Base-by-base conservation (phyloP, 2,113 vertebrate genomes). In the Elachura formosa region DNA sequence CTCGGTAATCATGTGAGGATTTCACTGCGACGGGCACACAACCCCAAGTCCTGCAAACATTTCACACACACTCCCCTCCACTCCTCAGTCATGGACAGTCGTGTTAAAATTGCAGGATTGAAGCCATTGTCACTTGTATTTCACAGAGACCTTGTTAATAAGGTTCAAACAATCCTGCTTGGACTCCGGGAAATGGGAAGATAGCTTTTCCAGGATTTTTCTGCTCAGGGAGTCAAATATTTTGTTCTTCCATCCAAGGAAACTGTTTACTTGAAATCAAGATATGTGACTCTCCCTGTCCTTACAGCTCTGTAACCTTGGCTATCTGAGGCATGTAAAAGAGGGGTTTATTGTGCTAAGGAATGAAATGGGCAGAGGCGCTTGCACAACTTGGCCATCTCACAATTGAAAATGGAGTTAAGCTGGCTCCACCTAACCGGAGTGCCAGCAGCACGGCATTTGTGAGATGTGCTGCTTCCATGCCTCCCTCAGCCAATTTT, bases 351-450 rank as follows among this genome's bases (percentile, higher is more conserved):
- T 84, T 91, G 81, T 84, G 77, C 89, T 92, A 83, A 86, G 93
- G 87, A 95, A 85, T 83, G 64, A 87, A 97, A 96, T 33, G 75
- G 85, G 92, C 87, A 96, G 82, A 91, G 87, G 59, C 6, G 1
- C 59, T 93, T 71, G 67, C 64, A 76, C 94, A 63, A 80, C 63
- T 95, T 95, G 91, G 89, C 90, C 85, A 77, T 54, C 54, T 80
- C 94, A 93, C 91, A 93, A 90, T 72, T 90, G 75, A 95, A 96
- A 94, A 86, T 6, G 51, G 87, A 95, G 67, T 88, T 96, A 96
- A 94, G 82, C 93, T 93, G 94, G 81, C 91, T 94, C 79, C 96
- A 90, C 94, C 93, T 90, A 66, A 88, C 78, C 24, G 8, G 71
- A 90, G 48, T 81, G 94, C 90, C 94, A 96, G 56, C 75, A 93